Conservation (phyloP, 2,888 invertebrate genomes). For the Zaprionus bogoriensis region DNA sequence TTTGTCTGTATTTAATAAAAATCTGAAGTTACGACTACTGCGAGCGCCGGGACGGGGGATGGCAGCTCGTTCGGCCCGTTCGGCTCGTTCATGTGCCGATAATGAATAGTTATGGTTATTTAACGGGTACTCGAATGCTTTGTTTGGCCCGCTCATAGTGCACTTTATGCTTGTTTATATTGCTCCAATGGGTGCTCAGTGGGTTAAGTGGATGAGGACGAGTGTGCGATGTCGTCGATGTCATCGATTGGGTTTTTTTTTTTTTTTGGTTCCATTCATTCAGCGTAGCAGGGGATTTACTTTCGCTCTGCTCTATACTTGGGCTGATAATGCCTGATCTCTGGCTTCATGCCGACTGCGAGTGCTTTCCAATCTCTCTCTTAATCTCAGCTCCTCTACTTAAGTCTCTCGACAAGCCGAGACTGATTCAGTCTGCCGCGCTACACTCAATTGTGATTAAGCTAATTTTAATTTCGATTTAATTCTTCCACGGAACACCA, state of each 20-base stretch:
- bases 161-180: constrained; percentile 73
- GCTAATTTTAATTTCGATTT: neutral
- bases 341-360: too few relatives aligned
- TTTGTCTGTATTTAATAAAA: constrained; percentile 70
- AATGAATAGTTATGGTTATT: constrained; percentile 78
- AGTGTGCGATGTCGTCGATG: neutral
- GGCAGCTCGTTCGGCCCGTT: too few relatives aligned
- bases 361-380: neutral
- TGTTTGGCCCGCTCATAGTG: constrained; percentile 71
- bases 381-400: constrained; percentile 5
- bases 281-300: constrained; percentile 28
- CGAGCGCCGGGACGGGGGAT: too few relatives aligned
- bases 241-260: neutral
- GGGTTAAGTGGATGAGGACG: constrained; percentile 32
- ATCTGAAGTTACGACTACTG: constrained; percentile 76
- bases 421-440: constrained; percentile 16
- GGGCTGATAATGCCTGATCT: constrained; percentile 36
- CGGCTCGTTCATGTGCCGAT: constrained; percentile 75
- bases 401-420: constrained; percentile 14
- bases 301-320: constrained; percentile 19
- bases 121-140: constrained; percentile 48
- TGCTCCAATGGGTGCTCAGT: constrained; percentile 44
- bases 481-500: too few relatives aligned
- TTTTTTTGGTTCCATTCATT: neutral
- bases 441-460: neutral